Conservation (phyloP, 2,888 invertebrate species). For the Arctia plantaginis region DNA sequence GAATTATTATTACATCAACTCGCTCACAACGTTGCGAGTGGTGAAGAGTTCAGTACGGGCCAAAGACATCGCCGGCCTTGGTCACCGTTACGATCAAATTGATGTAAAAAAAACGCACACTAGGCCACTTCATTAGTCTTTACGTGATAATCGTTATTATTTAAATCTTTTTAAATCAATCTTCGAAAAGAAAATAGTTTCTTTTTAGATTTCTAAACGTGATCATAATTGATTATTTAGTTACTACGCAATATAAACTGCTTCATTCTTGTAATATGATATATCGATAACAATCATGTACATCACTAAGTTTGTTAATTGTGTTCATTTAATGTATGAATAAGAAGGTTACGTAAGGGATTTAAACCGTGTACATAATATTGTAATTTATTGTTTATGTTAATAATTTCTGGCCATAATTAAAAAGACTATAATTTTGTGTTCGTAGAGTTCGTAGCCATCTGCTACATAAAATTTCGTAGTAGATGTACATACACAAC, state of each 20-base stretch:
- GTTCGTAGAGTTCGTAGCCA: not conserved
- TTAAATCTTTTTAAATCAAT: no score
- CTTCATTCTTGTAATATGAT: not conserved
- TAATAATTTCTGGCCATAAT: not conserved
- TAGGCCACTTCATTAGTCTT: no score
- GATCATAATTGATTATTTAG: not conserved
- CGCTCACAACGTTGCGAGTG: no score
- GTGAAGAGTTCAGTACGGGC: no score
- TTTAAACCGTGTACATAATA: not conserved
- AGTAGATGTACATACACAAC: no score
- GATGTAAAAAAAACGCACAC: no score
- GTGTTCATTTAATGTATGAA: not conserved
- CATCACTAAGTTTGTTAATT: not conserved
- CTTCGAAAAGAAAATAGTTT: no score
- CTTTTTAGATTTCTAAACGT: not conserved
- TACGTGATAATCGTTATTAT: no score
- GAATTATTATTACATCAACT: no score
- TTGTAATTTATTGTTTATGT: not conserved
- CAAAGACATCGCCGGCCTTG: no score
- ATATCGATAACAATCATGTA: not conserved
- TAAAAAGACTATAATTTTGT: not conserved
- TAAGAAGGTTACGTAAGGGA: not conserved
- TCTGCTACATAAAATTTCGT: no score
- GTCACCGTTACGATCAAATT: no score
- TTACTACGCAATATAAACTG: not conserved